Percentiles rank a stretch among this genome's conserved stretches.
Conservation (phyloP, 2,797 vertebrate genomes). For the Lithobates pipiens region DNA sequence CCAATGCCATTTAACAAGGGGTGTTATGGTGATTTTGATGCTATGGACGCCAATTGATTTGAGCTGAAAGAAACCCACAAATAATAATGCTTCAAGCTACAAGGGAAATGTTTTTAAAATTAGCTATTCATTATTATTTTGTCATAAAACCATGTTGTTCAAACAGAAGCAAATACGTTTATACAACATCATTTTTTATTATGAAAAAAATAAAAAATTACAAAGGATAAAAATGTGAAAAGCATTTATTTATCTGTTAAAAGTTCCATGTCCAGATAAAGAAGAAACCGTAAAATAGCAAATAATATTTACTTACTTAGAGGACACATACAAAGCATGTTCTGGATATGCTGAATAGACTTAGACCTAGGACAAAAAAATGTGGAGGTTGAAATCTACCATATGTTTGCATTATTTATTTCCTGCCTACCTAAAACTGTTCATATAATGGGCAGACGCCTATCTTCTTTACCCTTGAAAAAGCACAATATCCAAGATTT, state of each 20-base stretch:
- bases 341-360: no score
- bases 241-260: neutral
- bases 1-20: constrained; percentile 55
- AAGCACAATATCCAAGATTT: no score
- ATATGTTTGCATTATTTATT: no score
- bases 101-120: constrained; percentile 45
- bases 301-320: neutral
- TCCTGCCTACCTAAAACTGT: no score
- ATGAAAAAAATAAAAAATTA: constrained; percentile 23
- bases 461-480: no score
- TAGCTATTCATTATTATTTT: constrained; percentile 46
- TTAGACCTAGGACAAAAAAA: no score
- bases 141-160: constrained; percentile 36
- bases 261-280: neutral
- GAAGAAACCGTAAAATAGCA: neutral
- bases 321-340: no score
- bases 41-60: constrained; percentile 43
- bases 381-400: no score
- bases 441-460: no score
- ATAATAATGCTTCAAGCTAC: constrained; percentile 30
- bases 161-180: constrained; percentile 14
- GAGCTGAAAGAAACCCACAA: constrained; percentile 47
- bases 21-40: constrained; percentile 52
- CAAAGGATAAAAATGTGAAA: constrained; percentile 6
- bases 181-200: constrained; percentile 23